A percentile compares a stretch with the other conserved stretches of the same genome.
Conservation (phyloP, 2,797 vertebrate genomes). For the Spondyliosoma cantharus region DNA sequence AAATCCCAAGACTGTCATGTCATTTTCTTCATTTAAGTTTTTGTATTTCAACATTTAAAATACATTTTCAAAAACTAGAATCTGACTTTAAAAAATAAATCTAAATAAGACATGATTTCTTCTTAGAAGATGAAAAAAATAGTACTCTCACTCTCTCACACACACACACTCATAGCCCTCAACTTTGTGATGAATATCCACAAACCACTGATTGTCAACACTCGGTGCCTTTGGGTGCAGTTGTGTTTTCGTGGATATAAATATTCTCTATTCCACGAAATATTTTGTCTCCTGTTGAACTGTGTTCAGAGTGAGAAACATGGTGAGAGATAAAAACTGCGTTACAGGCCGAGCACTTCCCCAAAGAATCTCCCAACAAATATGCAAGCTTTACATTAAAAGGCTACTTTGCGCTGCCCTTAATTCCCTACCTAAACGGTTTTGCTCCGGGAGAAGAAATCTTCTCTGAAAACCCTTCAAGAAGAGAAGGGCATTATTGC, state of each 20-base stretch:
- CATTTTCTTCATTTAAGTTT: background rate
- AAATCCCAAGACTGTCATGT: background rate
- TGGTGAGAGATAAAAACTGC: slow-evolving; percentile 75
- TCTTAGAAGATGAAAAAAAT: background rate
- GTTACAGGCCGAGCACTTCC: slow-evolving; percentile 68
- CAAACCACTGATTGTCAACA: too few species aligned
- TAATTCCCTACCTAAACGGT: slow-evolving; percentile 99
- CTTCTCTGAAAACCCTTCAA: slow-evolving; percentile 95
- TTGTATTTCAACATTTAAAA: background rate
- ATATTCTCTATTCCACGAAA: slow-evolving; percentile 45
- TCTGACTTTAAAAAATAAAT: background rate
- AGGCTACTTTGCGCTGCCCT: slow-evolving; percentile 93
- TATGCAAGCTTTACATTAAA: slow-evolving; percentile 95
- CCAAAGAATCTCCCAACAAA: slow-evolving; percentile 85
- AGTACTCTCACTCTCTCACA: background rate
- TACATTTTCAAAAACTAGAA: background rate
- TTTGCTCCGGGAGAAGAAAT: slow-evolving; percentile 99
- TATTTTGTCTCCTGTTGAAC: slow-evolving; percentile 63
- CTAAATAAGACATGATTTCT: background rate
- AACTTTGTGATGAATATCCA: slow-evolving; percentile 9
- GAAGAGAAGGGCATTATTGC: slow-evolving; percentile 98
- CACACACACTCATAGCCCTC: slow-evolving; percentile 3
- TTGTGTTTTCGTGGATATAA: slow-evolving; percentile 7
- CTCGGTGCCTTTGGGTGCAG: background rate
- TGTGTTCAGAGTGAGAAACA: slow-evolving; percentile 67